These are phyloP conservation scores for Phaethornis superciliosus DNA, from an alignment of 2,113 vertebrate species.

Conservation along the genomic window DNA sequence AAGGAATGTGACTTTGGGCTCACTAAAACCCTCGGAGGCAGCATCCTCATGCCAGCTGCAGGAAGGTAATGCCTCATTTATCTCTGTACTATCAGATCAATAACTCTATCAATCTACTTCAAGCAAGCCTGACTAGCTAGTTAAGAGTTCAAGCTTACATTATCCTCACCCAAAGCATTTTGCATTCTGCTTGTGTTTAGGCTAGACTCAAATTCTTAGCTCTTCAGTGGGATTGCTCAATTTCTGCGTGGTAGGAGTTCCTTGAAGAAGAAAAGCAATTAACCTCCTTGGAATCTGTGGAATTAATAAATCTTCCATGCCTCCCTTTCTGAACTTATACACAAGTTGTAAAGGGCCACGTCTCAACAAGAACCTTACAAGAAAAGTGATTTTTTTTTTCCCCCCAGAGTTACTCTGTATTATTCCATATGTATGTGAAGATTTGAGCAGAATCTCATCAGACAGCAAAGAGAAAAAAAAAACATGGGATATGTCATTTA, in stretches of 20 bases:
- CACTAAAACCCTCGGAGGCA: rapidly evolving
- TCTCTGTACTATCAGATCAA: not conserved
- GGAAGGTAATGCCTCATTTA: not conserved
- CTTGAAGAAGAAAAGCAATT: slow-evolving; percentile 47
- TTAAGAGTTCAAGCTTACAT: not conserved
- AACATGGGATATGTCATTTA: rapidly evolving
- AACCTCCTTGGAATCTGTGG: slow-evolving; percentile 33
- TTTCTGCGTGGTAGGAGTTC: slow-evolving; percentile 44
- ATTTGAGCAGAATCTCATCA: not conserved
- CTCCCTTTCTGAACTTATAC: not conserved
- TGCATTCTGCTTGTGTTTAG: slow-evolving; percentile 2
- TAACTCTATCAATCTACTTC: not conserved
- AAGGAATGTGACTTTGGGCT: not conserved
- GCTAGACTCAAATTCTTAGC: not conserved
- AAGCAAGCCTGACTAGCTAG: not conserved
- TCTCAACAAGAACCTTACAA: not conserved
- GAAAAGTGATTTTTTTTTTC: not conserved
- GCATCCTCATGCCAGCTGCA: not conserved
- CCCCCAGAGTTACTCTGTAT: not conserved
- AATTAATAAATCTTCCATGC: not conserved
- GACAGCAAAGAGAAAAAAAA: not conserved
- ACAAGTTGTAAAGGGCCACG: not conserved
- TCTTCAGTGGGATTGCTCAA: slow-evolving; percentile 6
- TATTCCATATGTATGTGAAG: not conserved
- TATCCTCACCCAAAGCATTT: not conserved